Percentiles rank a stretch among this genome's conserved stretches.
Conservation (phyloP, 2,113 vertebrate genomes). For the Passer montanus region DNA sequence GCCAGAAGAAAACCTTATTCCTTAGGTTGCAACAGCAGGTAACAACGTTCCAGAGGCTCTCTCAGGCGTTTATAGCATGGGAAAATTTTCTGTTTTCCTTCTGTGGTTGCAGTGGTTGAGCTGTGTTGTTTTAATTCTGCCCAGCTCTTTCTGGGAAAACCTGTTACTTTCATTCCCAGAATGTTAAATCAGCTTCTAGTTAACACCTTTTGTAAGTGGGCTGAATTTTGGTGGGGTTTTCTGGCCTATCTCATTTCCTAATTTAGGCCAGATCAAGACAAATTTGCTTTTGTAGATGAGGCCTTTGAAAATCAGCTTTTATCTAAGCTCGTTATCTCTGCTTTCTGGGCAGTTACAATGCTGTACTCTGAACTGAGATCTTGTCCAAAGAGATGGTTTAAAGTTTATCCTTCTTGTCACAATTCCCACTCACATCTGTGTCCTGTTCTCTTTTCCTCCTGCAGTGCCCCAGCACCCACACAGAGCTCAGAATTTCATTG, state of each 20-base stretch:
- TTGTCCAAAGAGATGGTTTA: not conserved
- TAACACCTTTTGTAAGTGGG: not conserved
- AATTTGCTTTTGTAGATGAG: not conserved
- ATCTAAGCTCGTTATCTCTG: not conserved
- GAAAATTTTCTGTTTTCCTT: not conserved
- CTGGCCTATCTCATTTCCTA: not conserved
- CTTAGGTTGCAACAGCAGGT: not conserved
- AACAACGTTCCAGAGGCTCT: not conserved
- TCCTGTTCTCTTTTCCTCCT: not conserved
- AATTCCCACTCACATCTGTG: not conserved
- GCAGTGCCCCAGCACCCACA: not conserved
- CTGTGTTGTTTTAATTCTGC: not conserved
- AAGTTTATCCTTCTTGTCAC: not conserved
- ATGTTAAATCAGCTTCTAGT: not conserved
- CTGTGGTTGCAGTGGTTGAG: not conserved
- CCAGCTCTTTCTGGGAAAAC: not conserved
- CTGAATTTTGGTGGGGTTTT: not conserved
- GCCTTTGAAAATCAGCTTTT: not conserved
- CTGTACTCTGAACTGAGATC: not conserved
- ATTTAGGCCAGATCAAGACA: not conserved
- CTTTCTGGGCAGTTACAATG: not conserved
- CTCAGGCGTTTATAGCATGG: not conserved
- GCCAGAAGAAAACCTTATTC: not conserved
- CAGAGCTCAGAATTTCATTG: not conserved
- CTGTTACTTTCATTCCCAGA: not conserved